A percentile compares a stretch with the other conserved stretches of the same genome.
Conservation (phyloP, 2,888 invertebrate genomes). For the Ditula angustiorana region DNA sequence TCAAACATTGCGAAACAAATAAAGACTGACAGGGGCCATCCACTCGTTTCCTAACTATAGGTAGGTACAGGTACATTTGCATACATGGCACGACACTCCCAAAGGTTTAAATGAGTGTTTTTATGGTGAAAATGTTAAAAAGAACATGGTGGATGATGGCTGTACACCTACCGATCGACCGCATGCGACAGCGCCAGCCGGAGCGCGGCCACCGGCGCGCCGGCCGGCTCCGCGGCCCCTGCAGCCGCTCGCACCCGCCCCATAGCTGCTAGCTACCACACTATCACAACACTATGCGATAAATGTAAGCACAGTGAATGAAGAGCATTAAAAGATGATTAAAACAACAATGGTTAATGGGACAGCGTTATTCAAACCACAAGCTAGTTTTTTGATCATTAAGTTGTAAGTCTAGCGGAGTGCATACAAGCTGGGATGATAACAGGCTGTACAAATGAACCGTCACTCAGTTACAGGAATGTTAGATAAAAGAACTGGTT, state of each 20-base stretch:
- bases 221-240: background rate
- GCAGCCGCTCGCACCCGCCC: background rate
- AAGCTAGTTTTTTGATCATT: background rate
- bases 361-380: background rate
- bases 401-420: background rate
- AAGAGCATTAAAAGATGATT: background rate
- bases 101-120: too few species aligned
- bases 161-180: constrained; percentile 25
- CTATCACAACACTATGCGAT: background rate
- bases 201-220: constrained; percentile 12
- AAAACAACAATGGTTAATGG: background rate
- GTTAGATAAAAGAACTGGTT: constrained; percentile 11
- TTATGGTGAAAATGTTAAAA: too few species aligned
- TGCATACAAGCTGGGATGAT: background rate
- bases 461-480: background rate
- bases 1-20: too few species aligned
- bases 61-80: too few species aligned
- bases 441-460: constrained; percentile 7
- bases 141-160: background rate
- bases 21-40: too few species aligned
- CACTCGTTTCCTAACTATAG: too few species aligned
- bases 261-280: background rate
- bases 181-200: constrained; percentile 13
- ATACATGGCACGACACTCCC: too few species aligned
- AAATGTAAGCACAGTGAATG: background rate